Base-by-base conservation (phyloP, 2,113 vertebrate genomes). In the Antechinus stuartii region DNA sequence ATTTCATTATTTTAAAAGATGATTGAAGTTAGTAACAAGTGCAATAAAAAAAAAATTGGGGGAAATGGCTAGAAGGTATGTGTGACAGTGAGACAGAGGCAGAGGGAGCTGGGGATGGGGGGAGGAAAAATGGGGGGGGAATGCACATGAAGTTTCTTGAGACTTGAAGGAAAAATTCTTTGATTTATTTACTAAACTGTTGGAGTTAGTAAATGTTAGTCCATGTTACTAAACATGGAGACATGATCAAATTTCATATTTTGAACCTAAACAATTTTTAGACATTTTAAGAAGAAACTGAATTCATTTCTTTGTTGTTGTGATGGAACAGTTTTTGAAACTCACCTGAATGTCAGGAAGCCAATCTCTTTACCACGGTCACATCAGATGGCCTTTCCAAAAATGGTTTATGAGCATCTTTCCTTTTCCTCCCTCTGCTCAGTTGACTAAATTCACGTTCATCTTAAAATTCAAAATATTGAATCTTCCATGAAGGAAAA, bases 391-490 rank as follows among this genome's bases (percentile, higher is more conserved):
- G 57, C 2, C 27, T 53, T 92, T 7, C 5, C 35, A 0, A 91
- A 22, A 90, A 3, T 22, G 3, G 0, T 47, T 52, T 92, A 47
- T 35, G 49, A 9, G 47, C 24, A 42, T n/a, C 68, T 84, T 84
- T 84, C 68, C 68, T 92, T 92, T 96, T 30, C 30, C 24, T 11
- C 24, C 47, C 55, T 50, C 24, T 93, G 11, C 12, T 92, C 49
- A 90, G 52, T 95, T 96, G 91, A 35, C 91, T 93, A 96, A 96
- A 92, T 94, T 8, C 26, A 89, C 27, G 96, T 97, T 92, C 97
- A 93, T 53, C 96, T 91, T 91, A 96, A 96, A 97, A 97, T 92
- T 96, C 23, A 95, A 95, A 96, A 95, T 97, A 68, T 57, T 97
- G 54, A 1, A 56, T 97, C 97, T 97, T 95, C n/a, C 96, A 94